These are phyloP conservation scores for Capreolus pygargus DNA, from an alignment of 2,113 vertebrate species.

Conservation along the genomic window DNA sequence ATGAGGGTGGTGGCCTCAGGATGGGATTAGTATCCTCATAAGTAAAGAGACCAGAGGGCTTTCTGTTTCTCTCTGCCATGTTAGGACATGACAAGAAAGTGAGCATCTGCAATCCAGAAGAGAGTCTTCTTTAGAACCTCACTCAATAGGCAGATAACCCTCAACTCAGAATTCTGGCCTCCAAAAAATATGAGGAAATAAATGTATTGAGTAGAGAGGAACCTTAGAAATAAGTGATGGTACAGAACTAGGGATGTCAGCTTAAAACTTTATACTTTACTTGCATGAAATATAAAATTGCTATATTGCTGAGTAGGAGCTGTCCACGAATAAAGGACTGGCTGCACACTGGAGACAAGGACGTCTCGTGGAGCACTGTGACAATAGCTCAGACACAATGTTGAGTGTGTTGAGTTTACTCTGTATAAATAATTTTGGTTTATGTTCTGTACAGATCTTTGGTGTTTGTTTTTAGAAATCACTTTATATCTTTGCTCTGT, in stretches of 20 bases:
- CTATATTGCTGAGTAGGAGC: background rate
- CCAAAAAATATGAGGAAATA: background rate
- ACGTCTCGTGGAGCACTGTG: background rate
- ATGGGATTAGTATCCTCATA: background rate
- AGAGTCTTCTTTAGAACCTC: background rate
- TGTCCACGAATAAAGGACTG: background rate
- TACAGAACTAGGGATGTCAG: background rate
- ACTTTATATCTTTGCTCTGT: background rate
- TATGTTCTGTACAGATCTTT: background rate
- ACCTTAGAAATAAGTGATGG: background rate
- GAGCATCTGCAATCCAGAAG: background rate
- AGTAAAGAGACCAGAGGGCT: background rate
- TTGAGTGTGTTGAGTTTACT: background rate
- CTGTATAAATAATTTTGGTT: background rate
- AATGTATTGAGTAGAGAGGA: background rate
- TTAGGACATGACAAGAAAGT: background rate
- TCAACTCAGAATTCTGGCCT: background rate
- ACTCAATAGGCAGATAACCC: background rate
- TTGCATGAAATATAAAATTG: background rate
- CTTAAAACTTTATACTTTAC: background rate
- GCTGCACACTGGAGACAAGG: background rate
- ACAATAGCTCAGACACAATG: background rate
- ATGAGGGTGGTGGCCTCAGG: background rate
- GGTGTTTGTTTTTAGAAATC: background rate
- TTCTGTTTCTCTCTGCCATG: background rate